Percentiles rank a stretch among this genome's conserved stretches.
Conservation (phyloP, 2,797 vertebrate species). For the Crocodylus rhombifer region DNA sequence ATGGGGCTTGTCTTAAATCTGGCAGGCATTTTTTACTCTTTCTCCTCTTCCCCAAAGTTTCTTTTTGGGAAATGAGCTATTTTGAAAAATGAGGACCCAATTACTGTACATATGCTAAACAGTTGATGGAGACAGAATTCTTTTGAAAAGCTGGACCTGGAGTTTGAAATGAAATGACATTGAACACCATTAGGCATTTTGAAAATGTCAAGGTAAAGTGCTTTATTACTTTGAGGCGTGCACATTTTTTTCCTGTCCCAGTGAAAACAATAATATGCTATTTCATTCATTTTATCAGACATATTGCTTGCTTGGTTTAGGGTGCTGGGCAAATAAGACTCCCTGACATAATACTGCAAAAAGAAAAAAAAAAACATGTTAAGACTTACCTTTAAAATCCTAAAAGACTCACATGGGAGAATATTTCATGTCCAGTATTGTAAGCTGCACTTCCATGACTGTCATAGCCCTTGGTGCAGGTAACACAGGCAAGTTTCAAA, state of each 20-base stretch:
- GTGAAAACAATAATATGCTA: neutral
- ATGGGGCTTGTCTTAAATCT: too few relatives aligned
- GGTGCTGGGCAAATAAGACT: neutral
- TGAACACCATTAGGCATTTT: neutral
- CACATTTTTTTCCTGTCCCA: neutral
- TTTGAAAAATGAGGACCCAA: too few relatives aligned
- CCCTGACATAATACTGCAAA: too few relatives aligned
- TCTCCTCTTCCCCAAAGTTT: too few relatives aligned
- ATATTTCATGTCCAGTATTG: neutral
- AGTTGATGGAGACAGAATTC: neutral
- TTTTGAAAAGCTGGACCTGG: rapidly evolving
- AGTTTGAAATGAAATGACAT: neutral
- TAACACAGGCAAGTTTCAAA: neutral
- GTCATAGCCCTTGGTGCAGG: neutral
- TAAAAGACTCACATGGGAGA: neutral
- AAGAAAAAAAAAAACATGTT: neutral
- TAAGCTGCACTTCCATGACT: neutral
- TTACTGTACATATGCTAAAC: too few relatives aligned
- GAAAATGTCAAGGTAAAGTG: neutral
- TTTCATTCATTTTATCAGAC: too few relatives aligned
- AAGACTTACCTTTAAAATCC: neutral
- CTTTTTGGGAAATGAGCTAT: too few relatives aligned
- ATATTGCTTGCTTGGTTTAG: neutral
- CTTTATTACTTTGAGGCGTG: neutral
- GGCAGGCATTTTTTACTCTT: too few relatives aligned